Evolutionary conservation across 2,888 invertebrate species (phyloP).

Genomic region (Azorinus chamasolen): DNA sequence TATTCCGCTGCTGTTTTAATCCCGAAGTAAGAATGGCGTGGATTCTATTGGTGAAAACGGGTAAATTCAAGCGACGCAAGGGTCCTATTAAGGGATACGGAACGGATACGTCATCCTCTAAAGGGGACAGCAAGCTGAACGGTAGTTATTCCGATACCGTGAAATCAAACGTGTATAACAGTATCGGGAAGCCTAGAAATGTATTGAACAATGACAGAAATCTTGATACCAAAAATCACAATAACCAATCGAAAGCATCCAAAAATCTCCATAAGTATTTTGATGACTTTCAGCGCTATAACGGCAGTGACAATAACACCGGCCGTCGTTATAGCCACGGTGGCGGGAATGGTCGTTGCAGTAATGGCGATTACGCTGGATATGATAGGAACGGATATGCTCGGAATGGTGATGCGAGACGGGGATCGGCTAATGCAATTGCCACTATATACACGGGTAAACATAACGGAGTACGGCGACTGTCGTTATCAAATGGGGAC

Average conservation of each 20-base stretch:
- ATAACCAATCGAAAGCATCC: constrained; percentile 43
- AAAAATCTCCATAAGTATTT: constrained; percentile 56
- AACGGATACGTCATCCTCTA: constrained; percentile 74
- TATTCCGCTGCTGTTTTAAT: constrained; percentile 81
- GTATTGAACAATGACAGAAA: constrained; percentile 46
- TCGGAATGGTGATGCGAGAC: constrained; percentile 7
- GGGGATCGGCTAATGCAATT: constrained; percentile 18
- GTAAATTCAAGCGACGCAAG: constrained; percentile 78
- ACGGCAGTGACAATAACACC: constrained; percentile 17
- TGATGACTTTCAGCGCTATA: constrained; percentile 39
- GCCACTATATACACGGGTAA: constrained; percentile 57
- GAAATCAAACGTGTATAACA: constrained; percentile 61
- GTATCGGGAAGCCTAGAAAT: constrained; percentile 50
- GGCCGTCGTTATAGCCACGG: constrained; percentile 31
- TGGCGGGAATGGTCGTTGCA: constrained; percentile 19
- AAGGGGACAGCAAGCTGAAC: constrained; percentile 64
- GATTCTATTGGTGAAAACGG: constrained; percentile 79
- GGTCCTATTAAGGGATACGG: constrained; percentile 74
- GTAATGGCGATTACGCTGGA: constrained; percentile 4
- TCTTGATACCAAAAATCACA: constrained; percentile 32
- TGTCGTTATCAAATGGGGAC: constrained; percentile 39
- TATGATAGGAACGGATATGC: constrained; percentile 3
- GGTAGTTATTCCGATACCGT: constrained; percentile 61
- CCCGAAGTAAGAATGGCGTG: constrained; percentile 81
- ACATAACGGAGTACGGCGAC: constrained; percentile 34